phyloP scores from a whole-genome alignment of 2,888 invertebrate species.

The Yponomeuta evonymella region DNA sequence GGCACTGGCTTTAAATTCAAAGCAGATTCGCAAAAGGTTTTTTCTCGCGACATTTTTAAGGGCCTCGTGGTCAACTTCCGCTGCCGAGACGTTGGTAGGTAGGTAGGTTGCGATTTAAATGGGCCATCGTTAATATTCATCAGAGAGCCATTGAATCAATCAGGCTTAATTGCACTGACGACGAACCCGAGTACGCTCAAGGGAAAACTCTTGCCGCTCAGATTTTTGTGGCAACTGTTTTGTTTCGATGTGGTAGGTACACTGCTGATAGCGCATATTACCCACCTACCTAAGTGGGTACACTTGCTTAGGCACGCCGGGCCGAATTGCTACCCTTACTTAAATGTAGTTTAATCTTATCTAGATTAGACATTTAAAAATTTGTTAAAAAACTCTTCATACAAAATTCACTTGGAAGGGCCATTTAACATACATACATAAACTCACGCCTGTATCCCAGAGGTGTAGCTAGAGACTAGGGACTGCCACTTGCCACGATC shows the following conservation, averaged over 20 bases:
- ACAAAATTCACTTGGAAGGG: no score
- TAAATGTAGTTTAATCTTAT: no score
- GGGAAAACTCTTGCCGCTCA: constrained; percentile 10
- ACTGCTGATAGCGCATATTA: not conserved
- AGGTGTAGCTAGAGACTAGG: no score
- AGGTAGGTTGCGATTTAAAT: constrained; percentile 33
- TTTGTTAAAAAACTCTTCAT: no score
- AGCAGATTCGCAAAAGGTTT: not conserved
- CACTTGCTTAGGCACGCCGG: no score
- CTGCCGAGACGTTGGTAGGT: constrained; percentile 8
- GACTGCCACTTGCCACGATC: no score
- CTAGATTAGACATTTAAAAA: no score
- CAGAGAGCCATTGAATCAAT: constrained; percentile 44
- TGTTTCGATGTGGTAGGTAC: not conserved
- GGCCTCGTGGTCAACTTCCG: not conserved
- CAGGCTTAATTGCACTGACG: constrained; percentile 39
- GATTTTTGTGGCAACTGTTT: not conserved
- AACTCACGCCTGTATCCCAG: no score
- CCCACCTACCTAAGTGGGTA: no score
- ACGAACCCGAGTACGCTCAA: constrained; percentile 5
- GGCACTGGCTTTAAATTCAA: not conserved
- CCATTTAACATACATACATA: no score
- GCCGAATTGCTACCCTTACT: no score
- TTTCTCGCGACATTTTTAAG: not conserved
- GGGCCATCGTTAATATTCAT: constrained; percentile 47